Evolutionary conservation across 2,888 invertebrate species (phyloP).

Genomic region (Laothoe populi): DNA sequence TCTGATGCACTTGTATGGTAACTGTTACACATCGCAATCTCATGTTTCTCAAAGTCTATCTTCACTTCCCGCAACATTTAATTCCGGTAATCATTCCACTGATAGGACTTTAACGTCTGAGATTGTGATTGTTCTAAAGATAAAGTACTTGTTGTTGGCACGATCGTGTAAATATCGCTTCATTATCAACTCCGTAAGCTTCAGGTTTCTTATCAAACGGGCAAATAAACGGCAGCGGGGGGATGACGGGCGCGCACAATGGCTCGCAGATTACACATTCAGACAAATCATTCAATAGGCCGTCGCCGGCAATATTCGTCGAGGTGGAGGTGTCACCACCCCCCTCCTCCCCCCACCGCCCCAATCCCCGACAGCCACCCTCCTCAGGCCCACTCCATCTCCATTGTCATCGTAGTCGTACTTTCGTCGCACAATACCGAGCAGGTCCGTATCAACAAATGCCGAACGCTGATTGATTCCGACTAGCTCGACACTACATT

Average conservation of each 20-base stretch:
- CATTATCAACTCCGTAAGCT: neutral
- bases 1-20: no score
- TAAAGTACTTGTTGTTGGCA: neutral
- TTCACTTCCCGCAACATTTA: no score
- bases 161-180: neutral
- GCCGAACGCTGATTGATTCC: slow-evolving; percentile 53
- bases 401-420: slow-evolving; percentile 30
- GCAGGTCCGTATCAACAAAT: slow-evolving; percentile 33
- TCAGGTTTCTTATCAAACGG: neutral
- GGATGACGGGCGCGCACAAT: slow-evolving; percentile 4
- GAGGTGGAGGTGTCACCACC: neutral
- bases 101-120: no score
- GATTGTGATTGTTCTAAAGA: no score
- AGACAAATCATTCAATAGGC: slow-evolving; percentile 27
- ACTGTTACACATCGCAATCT: no score
- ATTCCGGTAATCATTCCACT: no score
- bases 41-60: no score
- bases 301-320: slow-evolving; percentile 21
- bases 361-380: neutral
- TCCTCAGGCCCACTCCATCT: neutral
- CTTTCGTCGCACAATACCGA: slow-evolving; percentile 32
- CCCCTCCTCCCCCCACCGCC: neutral
- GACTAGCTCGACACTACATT: slow-evolving; percentile 46
- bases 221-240: neutral
- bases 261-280: slow-evolving; percentile 20